These are phyloP conservation scores for Invenusta paracnida DNA, from an alignment of 2,888 invertebrate species.

Conservation along the genomic window DNA sequence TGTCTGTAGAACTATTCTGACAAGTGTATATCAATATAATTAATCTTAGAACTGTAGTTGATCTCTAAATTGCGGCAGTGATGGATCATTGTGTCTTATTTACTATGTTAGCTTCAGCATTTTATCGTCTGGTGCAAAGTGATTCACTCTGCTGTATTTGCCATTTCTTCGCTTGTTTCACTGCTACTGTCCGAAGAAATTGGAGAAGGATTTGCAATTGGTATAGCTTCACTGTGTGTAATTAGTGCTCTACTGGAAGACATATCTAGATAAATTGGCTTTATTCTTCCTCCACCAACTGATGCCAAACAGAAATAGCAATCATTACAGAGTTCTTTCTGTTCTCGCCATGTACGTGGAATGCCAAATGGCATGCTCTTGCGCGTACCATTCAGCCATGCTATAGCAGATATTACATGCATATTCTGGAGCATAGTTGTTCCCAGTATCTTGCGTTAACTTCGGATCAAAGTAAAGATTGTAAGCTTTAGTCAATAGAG, in stretches of 20 bases:
- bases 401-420: background rate
- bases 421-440: too few relatives aligned
- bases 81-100: background rate
- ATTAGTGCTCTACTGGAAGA: background rate
- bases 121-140: background rate
- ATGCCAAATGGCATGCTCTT: constrained; percentile 8
- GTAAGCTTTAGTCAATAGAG: too few relatives aligned
- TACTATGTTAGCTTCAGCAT: too few relatives aligned
- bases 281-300: background rate
- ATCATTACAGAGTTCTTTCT: background rate
- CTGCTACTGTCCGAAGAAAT: too few relatives aligned
- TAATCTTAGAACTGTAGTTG: background rate
- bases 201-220: background rate
- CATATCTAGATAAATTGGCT: background rate
- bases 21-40: background rate
- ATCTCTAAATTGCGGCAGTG: background rate
- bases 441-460: too few relatives aligned
- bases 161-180: too few relatives aligned
- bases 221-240: background rate
- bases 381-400: constrained; percentile 2
- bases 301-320: constrained; percentile 12
- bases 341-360: constrained; percentile 1
- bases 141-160: background rate
- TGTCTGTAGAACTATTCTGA: background rate
- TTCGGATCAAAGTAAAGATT: too few relatives aligned